Percentiles rank a stretch among this genome's conserved stretches.
phyloP scores from a whole-genome alignment of 2,888 invertebrate genomes.

The Drosophila gaucha region DNA sequence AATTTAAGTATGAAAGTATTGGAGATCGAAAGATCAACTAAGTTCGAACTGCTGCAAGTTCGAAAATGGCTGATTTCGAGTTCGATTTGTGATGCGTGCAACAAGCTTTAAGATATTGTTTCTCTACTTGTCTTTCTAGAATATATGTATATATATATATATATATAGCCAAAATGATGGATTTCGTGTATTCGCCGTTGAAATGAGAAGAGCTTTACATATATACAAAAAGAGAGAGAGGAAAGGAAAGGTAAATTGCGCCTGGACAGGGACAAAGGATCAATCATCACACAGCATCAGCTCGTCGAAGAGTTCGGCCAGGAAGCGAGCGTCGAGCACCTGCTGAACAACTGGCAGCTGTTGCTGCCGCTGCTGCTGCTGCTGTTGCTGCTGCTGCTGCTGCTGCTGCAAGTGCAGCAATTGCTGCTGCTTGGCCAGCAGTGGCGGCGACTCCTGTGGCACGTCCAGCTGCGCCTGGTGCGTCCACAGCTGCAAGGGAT shows the following conservation, averaged over 20 bases:
- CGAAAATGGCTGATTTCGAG: not conserved
- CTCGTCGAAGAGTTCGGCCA: conserved; percentile 14
- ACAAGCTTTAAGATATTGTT: too few relatives aligned
- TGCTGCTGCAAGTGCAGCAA: too few relatives aligned
- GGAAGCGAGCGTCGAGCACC: conserved; percentile 7
- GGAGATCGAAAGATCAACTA: not conserved
- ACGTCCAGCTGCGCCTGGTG: not conserved
- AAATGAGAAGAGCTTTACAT: not conserved
- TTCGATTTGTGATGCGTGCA: too few relatives aligned
- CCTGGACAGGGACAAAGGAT: not conserved
- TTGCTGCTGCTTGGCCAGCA: not conserved
- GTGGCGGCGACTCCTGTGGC: not conserved
- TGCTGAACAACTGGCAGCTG: not conserved
- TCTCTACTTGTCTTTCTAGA: too few relatives aligned
- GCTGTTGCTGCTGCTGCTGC: not conserved
- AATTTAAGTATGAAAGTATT: too few relatives aligned
- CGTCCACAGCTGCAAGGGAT: not conserved
- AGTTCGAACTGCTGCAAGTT: too few relatives aligned
- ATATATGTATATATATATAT: too few relatives aligned
- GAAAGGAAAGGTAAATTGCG: not conserved
- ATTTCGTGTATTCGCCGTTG: not conserved
- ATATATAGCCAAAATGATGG: not conserved
- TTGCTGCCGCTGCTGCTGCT: not conserved
- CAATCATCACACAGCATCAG: not conserved
- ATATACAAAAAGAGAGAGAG: not conserved